A percentile compares a stretch with the other conserved stretches of the same genome.
Evolutionary conservation across 2,888 invertebrate genomes (phyloP).

Genomic region (Lucinisca nassula): DNA sequence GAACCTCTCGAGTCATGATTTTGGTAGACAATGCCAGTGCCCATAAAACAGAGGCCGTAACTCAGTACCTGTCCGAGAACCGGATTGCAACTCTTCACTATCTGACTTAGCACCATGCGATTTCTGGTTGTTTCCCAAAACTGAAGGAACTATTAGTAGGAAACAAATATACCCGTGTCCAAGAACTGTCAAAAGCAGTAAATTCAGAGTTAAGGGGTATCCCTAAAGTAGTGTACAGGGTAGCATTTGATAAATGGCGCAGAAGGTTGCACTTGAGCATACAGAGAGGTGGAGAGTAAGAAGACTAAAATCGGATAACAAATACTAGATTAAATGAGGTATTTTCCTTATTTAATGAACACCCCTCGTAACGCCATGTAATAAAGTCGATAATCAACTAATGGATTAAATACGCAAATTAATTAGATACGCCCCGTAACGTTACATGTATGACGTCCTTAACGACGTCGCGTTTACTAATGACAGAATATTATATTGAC

Average conservation of each 20-base stretch:
- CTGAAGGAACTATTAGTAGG: not conserved
- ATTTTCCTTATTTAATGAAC: too few species aligned
- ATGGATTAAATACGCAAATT: too few species aligned
- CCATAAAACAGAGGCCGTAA: slow-evolving; percentile 10
- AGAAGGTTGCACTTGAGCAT: not conserved
- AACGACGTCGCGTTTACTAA: too few species aligned
- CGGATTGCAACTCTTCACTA: not conserved
- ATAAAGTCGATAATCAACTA: too few species aligned
- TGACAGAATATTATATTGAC: too few species aligned
- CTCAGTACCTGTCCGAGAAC: not conserved
- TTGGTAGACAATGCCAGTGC: not conserved
- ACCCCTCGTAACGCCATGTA: too few species aligned
- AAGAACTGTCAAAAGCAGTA: slow-evolving; percentile 18
- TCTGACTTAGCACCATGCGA: slow-evolving; percentile 9
- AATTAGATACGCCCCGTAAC: too few species aligned
- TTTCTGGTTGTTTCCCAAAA: slow-evolving; percentile 23
- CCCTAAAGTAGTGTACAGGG: not conserved
- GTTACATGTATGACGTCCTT: too few species aligned
- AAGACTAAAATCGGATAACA: too few species aligned
- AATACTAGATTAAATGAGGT: too few species aligned
- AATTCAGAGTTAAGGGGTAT: slow-evolving; percentile 18
- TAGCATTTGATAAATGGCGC: not conserved
- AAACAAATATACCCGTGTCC: not conserved
- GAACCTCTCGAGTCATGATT: too few species aligned
- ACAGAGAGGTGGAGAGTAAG: too few species aligned